These are phyloP conservation scores for Redunca redunca DNA, from an alignment of 2,113 vertebrate species.

Conservation along the genomic window DNA sequence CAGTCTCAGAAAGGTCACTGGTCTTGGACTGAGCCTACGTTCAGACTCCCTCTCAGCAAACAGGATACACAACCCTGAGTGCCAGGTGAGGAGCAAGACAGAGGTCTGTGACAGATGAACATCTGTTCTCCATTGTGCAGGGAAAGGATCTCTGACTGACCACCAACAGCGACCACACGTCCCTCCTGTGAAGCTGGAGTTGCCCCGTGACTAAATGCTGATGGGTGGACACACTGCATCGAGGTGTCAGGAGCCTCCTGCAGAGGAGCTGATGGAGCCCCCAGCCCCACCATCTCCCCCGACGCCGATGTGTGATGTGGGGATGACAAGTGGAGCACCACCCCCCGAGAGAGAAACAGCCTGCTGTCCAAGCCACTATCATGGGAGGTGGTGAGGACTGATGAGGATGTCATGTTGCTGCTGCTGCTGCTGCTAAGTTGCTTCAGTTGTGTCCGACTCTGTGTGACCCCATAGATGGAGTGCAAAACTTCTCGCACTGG, in stretches of 20 bases:
- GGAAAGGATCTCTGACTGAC: neutral
- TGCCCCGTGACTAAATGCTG: fast-evolving
- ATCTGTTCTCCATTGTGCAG: neutral
- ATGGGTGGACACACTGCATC: fast-evolving
- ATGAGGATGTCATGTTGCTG: neutral
- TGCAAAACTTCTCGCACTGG: neutral
- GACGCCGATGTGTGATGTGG: fast-evolving
- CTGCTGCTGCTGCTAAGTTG: too few species aligned
- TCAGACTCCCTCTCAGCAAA: fast-evolving
- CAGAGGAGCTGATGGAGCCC: neutral
- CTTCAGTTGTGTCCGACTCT: too few species aligned
- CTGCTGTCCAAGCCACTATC: fast-evolving
- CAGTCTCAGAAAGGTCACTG: neutral
- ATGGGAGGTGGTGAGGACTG: too few species aligned
- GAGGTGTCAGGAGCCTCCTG: neutral
- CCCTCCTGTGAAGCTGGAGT: neutral
- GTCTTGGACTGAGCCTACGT: fast-evolving
- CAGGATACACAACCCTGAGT: fast-evolving
- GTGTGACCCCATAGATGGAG: too few species aligned
- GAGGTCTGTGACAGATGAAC: too few species aligned
- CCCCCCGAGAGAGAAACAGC: neutral
- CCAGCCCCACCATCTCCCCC: too few species aligned
- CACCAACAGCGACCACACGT: neutral
- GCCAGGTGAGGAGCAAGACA: fast-evolving
- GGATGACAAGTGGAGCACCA: fast-evolving